Conservation (phyloP, 1,140 invertebrate species). For the Hydropsyche tenuis region DNA sequence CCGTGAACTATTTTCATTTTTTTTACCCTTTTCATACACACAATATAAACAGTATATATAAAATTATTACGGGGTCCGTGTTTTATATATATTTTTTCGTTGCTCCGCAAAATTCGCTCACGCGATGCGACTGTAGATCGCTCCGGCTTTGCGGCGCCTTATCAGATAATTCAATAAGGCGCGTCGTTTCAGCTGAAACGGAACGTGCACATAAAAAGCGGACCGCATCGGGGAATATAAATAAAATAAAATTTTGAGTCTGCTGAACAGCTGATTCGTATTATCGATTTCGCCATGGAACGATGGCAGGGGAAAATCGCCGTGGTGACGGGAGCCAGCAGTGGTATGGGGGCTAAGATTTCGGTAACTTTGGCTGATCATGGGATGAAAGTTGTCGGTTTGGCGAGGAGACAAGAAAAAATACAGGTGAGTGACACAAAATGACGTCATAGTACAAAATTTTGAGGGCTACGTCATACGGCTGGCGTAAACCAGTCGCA, state of each 20-base stretch:
- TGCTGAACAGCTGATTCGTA: no score
- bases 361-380: conserved; percentile 39
- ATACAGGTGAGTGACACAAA: conserved; percentile 36
- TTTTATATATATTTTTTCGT: neutral
- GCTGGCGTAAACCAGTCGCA: neutral
- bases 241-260: no score
- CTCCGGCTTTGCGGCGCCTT: conserved; percentile 32
- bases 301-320: conserved; percentile 67
- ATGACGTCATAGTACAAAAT: neutral
- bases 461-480: neutral
- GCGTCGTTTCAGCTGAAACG: conserved; percentile 25
- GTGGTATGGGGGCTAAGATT: conserved; percentile 64
- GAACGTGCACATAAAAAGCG: neutral
- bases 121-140: conserved; percentile 13
- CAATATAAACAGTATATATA: no score
- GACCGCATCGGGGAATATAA: neutral
- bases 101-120: conserved; percentile 3
- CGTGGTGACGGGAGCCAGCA: conserved; percentile 71
- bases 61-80: no score
- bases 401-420: conserved; percentile 45
- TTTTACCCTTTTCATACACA: no score
- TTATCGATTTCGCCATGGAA: conserved; percentile 22
- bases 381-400: conserved; percentile 43
- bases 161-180: conserved; percentile 32
- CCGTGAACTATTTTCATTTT: no score